Evolutionary conservation across 1,140 invertebrate genomes (phyloP).

Genomic region (Euura lappo): DNA sequence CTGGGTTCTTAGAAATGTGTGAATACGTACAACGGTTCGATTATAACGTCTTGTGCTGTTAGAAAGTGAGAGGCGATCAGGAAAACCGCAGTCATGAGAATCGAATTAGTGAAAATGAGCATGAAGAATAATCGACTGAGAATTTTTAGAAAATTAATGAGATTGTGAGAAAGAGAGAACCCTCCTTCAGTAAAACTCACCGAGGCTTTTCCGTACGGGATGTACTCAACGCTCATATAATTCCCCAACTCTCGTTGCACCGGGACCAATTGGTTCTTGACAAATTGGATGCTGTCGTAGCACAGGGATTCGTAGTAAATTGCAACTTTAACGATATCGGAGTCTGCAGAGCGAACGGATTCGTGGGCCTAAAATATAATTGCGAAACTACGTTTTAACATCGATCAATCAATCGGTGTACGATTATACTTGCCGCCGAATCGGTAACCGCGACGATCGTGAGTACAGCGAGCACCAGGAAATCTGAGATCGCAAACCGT

Average conservation of each 20-base stretch:
- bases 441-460: too few species aligned
- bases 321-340: conserved; percentile 27
- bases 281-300: conserved; percentile 75
- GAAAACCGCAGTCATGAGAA: too few species aligned
- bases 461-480: too few species aligned
- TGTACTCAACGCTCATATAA: conserved; percentile 62
- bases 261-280: conserved; percentile 62
- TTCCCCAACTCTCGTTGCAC: conserved; percentile 57
- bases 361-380: too few species aligned
- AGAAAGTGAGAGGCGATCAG: too few species aligned
- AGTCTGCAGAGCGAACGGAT: too few species aligned
- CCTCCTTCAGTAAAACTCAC: conserved; percentile 59
- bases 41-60: too few species aligned
- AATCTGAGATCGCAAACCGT: neutral
- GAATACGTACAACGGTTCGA: too few species aligned
- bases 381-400: too few species aligned
- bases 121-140: too few species aligned
- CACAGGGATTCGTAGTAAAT: conserved; percentile 85
- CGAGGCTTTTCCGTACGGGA: conserved; percentile 82
- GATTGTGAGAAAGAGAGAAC: neutral
- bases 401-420: neutral
- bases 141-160: neutral
- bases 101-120: too few species aligned
- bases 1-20: too few species aligned
- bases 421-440: neutral